Base-by-base conservation (phyloP, 2,888 invertebrate species). In the Dynastes grantii region DNA sequence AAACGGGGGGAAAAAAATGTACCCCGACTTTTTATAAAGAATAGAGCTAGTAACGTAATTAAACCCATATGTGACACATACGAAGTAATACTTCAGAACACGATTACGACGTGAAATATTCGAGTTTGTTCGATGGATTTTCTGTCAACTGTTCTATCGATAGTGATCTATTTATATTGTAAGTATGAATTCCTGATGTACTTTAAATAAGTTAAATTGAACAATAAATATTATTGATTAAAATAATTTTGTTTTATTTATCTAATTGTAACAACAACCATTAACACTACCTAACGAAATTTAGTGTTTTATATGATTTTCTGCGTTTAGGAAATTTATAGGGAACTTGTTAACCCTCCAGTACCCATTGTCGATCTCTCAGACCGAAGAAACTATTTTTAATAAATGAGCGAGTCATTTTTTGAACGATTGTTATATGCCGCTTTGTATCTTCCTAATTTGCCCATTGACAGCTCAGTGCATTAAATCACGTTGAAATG, bases 101-200 rank as follows among this genome's bases (percentile, higher is more conserved):
- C 29, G 63, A 32, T 63, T 63, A 8, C 11, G 63, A 63, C 63
- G 27, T 4, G 27, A 61, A 9, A 61, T 8, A 11, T 27, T 61
- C 27, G 29, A 63, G 6, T 32, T 29, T 11, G 13, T 55, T 45
- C 40, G 37, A 67, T 49, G 9, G 63, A 1, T 67, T 67, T 73
- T 27, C 45, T 58, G 73, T 40, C 73, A 58, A 45, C 16, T 3
- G 37, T 58, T 73, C 40, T 40, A 22, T 53, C 32, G 22, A 51
- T 70, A 55, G 71, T 55, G 55, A 71, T 55, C 32, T n/a, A 55
- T 71, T 68, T 71, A 32, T 58, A 73, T 58, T 73, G 11, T 73
- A 73, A 73, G 73, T 58, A 73, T 73, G 58, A 73, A 73, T 73
- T 73, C 55, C 73, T 73, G 32, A 37, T 37, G 73, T 73, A 73